Conservation (phyloP, 2,797 vertebrate genomes). For the Oryzias sinensis region DNA sequence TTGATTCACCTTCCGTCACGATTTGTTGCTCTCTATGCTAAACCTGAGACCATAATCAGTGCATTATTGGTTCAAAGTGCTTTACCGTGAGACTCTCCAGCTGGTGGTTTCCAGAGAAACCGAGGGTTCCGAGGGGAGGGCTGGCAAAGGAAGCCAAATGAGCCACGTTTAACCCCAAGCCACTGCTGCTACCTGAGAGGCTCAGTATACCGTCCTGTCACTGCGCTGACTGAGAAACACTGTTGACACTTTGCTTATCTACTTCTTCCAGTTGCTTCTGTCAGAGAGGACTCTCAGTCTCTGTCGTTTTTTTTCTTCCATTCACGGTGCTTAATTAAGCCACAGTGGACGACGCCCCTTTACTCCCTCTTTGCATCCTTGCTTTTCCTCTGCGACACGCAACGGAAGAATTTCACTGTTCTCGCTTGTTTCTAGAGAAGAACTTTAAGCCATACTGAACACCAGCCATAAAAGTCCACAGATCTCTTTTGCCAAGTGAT, state of each 20-base stretch:
- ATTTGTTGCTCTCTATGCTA: conserved; percentile 40
- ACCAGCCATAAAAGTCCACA: conserved; percentile 56
- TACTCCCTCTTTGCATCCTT: conserved; percentile 45
- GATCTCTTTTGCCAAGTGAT: conserved; percentile 15
- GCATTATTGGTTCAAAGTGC: conserved; percentile 77
- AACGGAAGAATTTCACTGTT: conserved; percentile 53
- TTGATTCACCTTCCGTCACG: conserved; percentile 25
- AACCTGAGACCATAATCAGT: conserved; percentile 43
- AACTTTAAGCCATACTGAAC: conserved; percentile 69
- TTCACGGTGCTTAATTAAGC: neutral
- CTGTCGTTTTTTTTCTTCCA: conserved; percentile 48
- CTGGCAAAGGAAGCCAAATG: conserved; percentile 18
- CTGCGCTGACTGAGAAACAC: conserved; percentile 59
- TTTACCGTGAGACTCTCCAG: conserved; percentile 60
- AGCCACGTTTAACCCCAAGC: conserved; percentile 45
- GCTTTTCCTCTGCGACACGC: conserved; percentile 53
- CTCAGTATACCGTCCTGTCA: conserved; percentile 29
- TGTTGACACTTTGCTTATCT: conserved; percentile 53
- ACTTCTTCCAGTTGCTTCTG: conserved; percentile 55
- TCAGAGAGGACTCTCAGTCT: conserved; percentile 29
- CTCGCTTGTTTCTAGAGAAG: conserved; percentile 13
- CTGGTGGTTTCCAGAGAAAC: conserved; percentile 12
- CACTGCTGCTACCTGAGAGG: conserved; percentile 59
- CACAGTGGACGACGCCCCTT: conserved; percentile 33
- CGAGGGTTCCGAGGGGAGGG: conserved; percentile 28